phyloP scores from a whole-genome alignment of 1,140 invertebrate species.

The Mya arenaria region DNA sequence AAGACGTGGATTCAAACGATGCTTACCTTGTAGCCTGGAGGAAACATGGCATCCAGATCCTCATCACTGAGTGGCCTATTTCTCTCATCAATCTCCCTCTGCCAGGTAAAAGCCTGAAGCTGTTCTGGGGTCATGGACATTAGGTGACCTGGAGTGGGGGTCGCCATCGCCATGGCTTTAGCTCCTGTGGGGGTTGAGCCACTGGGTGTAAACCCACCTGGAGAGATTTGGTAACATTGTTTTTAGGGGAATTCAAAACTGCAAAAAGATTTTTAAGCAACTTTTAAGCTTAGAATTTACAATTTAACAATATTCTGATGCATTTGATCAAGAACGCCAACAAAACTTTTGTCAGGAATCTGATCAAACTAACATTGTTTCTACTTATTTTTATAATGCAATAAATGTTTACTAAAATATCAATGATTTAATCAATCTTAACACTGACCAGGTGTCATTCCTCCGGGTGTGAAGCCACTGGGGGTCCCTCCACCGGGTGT shows the following conservation, averaged over 20 bases:
- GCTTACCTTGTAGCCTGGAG: slow-evolving; percentile 99
- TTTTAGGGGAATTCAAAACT: too few species aligned
- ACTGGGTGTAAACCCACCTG: slow-evolving; percentile 78
- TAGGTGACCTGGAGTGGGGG: slow-evolving; percentile 95
- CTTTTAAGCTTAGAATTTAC: too few species aligned
- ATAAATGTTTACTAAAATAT: too few species aligned
- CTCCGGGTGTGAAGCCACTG: slow-evolving; percentile 83
- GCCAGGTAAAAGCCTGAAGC: slow-evolving; percentile 98
- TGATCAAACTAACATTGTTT: too few species aligned
- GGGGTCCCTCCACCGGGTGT: slow-evolving; percentile 83
- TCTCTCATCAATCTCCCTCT: slow-evolving; percentile 98
- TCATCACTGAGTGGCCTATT: slow-evolving; percentile 98
- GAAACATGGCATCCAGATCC: slow-evolving; percentile 98
- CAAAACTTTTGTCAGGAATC: too few species aligned
- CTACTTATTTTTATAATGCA: too few species aligned
- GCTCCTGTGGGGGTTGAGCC: slow-evolving; percentile 94
- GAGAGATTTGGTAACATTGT: too few species aligned
- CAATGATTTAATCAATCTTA: too few species aligned
- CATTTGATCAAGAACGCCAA: too few species aligned
- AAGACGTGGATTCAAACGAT: too few species aligned
- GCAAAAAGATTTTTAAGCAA: too few species aligned
- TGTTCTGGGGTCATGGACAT: slow-evolving; percentile 99
- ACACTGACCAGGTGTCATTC: slow-evolving; percentile 80
- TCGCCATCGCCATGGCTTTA: slow-evolving; percentile 99
- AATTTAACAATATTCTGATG: too few species aligned